Base-by-base conservation (phyloP, 1,140 invertebrate species). In the Drosophila prosaltans region DNA sequence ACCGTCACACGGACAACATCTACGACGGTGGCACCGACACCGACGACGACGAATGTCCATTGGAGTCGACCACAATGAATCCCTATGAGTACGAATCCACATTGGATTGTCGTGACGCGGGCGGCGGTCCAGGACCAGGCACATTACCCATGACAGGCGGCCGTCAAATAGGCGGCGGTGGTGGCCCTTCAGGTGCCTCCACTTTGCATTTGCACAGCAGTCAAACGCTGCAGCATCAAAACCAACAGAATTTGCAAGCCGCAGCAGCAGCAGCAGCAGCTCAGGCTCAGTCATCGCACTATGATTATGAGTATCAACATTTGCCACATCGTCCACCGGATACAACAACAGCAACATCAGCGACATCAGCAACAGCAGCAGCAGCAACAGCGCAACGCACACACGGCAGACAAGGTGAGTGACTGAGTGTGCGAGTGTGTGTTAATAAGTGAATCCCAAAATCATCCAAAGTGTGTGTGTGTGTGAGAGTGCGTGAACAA, bases 11-110 rank as follows among this genome's bases (percentile, higher is more conserved):
- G 82, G 90, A 91, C 83, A 91, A 90, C 75, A 84, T 91, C 81
- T 91, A 91, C 90, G 90, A 91, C 90, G 90, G 90, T 88, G 90
- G 90, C 91, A 92, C 90, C 78, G 91, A 92, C 74, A 91, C 90
- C 78, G 90, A 92, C 91, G 90, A 92, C 90, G 90, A 92, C 91
- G 91, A 92, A 92, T 92, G 91, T 91, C 91, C 91, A 63, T 85
- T 91, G 89, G 91, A 92, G 73, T 85, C 91, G 64, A 90, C 81
- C 75, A 91, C 84, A 58, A 92, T 92, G 91, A 92, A 92, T 92
- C 85, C 91, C 57, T 92, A 92, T 82, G 91, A 92, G 80, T 92
- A 91, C 85, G 91, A 92, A 77, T 90, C 91, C 32, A 92, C 91
- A 61, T 78, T 92, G 67, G 91, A 92, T 73, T 92, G 91, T 75